Conservation (phyloP, 2,113 vertebrate genomes). For the Varanus salvator region DNA sequence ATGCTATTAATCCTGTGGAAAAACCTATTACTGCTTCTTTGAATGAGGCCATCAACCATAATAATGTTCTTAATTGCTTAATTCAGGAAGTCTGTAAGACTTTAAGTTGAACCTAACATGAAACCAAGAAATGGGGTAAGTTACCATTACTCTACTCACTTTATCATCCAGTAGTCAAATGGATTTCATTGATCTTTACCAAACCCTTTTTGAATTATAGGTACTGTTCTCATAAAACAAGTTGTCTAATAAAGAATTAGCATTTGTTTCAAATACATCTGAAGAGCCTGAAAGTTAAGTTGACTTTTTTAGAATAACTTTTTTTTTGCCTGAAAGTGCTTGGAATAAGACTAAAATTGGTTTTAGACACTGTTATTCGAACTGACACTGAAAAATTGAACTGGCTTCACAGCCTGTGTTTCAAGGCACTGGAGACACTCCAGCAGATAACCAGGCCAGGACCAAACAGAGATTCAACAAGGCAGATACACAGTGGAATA, state of each 20-base stretch:
- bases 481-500: no score
- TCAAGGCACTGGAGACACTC: background rate
- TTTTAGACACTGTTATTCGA: no score
- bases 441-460: background rate
- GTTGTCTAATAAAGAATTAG: background rate
- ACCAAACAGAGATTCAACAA: no score
- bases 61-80: slow-evolving; percentile 61
- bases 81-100: slow-evolving; percentile 48
- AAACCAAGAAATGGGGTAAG: slow-evolving; percentile 15
- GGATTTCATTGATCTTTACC: background rate
- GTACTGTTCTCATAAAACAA: background rate
- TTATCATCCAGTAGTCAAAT: background rate
- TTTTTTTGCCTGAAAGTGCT: background rate
- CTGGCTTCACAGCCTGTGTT: background rate
- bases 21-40: slow-evolving; percentile 55
- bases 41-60: slow-evolving; percentile 61
- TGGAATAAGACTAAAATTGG: no score
- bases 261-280: background rate
- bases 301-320: background rate
- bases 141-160: background rate
- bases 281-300: background rate
- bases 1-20: slow-evolving; percentile 57
- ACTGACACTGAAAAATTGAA: background rate
- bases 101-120: slow-evolving; percentile 26
- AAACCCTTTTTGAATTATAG: background rate